phyloP scores from a whole-genome alignment of 2,888 invertebrate species.

The Pollenia amentaria region DNA sequence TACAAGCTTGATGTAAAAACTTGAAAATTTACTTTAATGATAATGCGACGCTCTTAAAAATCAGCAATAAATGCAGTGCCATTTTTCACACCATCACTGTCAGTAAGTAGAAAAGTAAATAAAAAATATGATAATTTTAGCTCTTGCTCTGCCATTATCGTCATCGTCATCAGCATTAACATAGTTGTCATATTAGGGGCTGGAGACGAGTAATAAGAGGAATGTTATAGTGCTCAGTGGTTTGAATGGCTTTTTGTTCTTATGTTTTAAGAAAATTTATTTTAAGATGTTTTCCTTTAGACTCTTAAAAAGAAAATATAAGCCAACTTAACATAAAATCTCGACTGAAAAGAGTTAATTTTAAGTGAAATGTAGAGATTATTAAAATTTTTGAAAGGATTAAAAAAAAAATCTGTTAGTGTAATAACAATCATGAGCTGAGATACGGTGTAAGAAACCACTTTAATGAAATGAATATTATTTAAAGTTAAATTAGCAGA shows the following conservation, averaged over 20 bases:
- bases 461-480: neutral
- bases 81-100: conserved; percentile 82
- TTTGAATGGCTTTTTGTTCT: conserved; percentile 54
- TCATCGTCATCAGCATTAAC: conserved; percentile 28
- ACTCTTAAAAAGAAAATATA: conserved; percentile 19
- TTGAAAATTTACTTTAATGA: conserved; percentile 83
- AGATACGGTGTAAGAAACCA: neutral
- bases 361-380: conserved; percentile 26
- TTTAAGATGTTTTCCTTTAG: conserved; percentile 31
- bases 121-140: conserved; percentile 33
- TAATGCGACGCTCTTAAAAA: conserved; percentile 81
- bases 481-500: too few relatives aligned
- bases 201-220: neutral
- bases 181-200: neutral
- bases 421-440: neutral
- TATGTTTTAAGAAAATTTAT: conserved; percentile 43
- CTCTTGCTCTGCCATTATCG: conserved; percentile 6
- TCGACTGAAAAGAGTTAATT: conserved; percentile 49
- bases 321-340: conserved; percentile 51
- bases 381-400: conserved; percentile 18
- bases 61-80: conserved; percentile 81
- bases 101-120: conserved; percentile 77
- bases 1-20: conserved; percentile 82
- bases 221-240: conserved; percentile 53
- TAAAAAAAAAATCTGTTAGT: neutral